Evolutionary conservation across 2,888 invertebrate species (phyloP).

Genomic region (Atethmia centrago): DNA sequence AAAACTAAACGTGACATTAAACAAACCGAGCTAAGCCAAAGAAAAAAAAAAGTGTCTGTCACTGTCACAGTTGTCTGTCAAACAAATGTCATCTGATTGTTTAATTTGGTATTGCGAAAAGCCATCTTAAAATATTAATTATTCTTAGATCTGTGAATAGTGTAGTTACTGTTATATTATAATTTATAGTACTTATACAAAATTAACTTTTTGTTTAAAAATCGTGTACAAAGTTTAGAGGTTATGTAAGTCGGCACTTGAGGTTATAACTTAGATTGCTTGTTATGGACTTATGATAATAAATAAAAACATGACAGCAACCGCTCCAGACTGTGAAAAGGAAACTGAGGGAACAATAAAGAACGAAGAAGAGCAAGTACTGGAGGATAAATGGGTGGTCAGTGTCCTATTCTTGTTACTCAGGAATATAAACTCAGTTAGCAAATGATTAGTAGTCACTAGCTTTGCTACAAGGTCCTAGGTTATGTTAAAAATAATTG

Average conservation of each 20-base stretch:
- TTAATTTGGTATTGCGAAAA: background rate
- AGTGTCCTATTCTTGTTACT: conserved; percentile 41
- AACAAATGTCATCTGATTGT: background rate
- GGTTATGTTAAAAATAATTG: background rate
- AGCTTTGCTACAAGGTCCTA: background rate
- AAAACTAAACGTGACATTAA: no score
- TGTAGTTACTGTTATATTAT: background rate
- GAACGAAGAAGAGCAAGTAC: conserved; percentile 50
- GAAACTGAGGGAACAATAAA: conserved; percentile 50
- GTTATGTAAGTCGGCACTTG: conserved; percentile 51
- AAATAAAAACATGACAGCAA: conserved; percentile 61
- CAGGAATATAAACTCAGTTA: background rate
- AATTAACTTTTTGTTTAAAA: background rate
- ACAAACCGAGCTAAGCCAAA: no score
- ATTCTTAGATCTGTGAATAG: background rate
- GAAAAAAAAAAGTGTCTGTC: no score
- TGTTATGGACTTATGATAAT: conserved; percentile 9
- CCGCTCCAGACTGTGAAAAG: conserved; percentile 52
- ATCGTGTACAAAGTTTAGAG: conserved; percentile 33
- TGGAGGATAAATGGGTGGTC: conserved; percentile 83
- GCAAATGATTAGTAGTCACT: background rate
- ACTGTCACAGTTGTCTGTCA: no score
- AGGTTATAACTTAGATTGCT: conserved; percentile 29
- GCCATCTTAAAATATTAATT: background rate
- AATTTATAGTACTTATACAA: background rate